Conservation (phyloP, 2,888 invertebrate genomes). For the Nipponacmea schrenckii region DNA sequence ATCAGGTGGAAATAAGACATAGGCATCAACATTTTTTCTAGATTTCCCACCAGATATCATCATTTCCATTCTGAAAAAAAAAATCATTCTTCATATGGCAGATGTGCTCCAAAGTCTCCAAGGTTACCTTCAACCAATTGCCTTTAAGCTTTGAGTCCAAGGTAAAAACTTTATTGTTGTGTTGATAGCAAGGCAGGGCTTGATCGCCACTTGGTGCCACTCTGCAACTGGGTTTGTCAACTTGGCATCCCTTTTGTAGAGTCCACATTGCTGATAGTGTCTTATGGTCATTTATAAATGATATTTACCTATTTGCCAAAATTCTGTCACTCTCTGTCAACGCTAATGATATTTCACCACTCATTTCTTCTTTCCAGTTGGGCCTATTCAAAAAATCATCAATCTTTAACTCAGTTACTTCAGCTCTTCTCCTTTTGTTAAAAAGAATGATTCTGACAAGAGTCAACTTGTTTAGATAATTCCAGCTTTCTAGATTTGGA, state of each 20-base stretch:
- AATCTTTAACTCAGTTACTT: not conserved
- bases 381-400: not conserved
- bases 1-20: not conserved
- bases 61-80: not conserved
- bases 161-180: too few relatives aligned
- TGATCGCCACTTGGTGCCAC: too few relatives aligned
- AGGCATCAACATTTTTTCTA: constrained; percentile 2
- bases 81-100: too few relatives aligned
- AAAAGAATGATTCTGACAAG: not conserved
- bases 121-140: too few relatives aligned
- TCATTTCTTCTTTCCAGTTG: not conserved
- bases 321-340: not conserved
- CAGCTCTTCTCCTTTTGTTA: not conserved
- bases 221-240: too few relatives aligned
- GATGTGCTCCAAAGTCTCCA: too few relatives aligned
- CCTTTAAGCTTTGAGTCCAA: too few relatives aligned
- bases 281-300: too few relatives aligned
- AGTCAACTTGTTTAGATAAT: not conserved
- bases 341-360: not conserved
- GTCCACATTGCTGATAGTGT: too few relatives aligned
- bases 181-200: too few relatives aligned
- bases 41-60: not conserved
- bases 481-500: not conserved
- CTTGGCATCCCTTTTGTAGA: too few relatives aligned
- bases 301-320: not conserved